These are phyloP conservation scores for Acanthoscelides obtectus DNA, from an alignment of 2,888 invertebrate genomes.

Conservation along the genomic window DNA sequence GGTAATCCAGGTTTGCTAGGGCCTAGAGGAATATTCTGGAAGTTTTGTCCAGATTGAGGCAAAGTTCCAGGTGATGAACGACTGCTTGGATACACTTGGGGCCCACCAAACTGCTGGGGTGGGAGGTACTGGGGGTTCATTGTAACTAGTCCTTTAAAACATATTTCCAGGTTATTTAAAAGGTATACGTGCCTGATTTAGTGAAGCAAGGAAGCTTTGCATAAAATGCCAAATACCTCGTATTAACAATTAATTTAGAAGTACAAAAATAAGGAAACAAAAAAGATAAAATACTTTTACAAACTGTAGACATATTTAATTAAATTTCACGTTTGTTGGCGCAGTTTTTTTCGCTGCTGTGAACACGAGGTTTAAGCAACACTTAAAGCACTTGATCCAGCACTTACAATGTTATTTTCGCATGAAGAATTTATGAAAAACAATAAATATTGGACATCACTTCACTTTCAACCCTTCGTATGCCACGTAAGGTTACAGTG, in stretches of 20 bases:
- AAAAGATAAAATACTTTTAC: background rate
- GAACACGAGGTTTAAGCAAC: background rate
- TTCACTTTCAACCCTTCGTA: constrained; percentile 36
- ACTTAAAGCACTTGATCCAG: background rate
- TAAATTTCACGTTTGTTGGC: background rate
- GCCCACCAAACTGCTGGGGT: constrained; percentile 33
- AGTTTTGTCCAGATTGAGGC: constrained; percentile 9
- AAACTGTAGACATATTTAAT: background rate
- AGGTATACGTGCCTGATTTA: background rate
- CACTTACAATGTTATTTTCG: background rate
- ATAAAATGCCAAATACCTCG: background rate
- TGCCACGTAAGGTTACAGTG: constrained; percentile 59
- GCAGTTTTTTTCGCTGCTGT: background rate
- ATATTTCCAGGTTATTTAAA: background rate
- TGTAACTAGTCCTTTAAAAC: constrained; percentile 15
- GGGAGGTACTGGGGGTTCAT: constrained; percentile 54
- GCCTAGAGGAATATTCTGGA: constrained; percentile 21
- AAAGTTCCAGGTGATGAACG: constrained; percentile 12
- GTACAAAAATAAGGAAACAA: background rate
- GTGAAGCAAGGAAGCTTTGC: background rate
- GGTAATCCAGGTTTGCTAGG: constrained; percentile 18
- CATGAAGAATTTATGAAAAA: constrained; percentile 23
- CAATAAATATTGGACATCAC: constrained; percentile 33
- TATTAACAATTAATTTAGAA: background rate
- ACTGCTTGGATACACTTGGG: constrained; percentile 26